Conservation (phyloP, 2,888 invertebrate genomes). For the Parapristionchus giblindavisi region DNA sequence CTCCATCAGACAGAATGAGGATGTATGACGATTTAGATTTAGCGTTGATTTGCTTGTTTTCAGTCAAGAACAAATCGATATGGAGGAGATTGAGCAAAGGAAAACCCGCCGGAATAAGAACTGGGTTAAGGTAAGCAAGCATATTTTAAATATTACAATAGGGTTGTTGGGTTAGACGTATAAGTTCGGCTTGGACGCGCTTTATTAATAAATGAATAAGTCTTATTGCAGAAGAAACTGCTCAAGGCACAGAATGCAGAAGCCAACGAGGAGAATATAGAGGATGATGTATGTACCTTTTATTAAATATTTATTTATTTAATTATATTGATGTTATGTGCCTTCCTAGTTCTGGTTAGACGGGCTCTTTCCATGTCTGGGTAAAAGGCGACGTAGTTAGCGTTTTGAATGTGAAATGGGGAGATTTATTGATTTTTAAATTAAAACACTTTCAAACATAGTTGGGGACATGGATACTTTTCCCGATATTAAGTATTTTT, state of each 20-base stretch:
- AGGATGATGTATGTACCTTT: not conserved
- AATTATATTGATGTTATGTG: too few species aligned
- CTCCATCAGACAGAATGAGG: not conserved
- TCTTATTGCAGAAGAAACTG: slow-evolving; percentile 11
- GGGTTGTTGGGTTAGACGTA: too few species aligned
- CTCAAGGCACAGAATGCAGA: not conserved
- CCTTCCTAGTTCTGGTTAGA: too few species aligned
- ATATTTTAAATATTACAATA: not conserved
- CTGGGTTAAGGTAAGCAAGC: slow-evolving; percentile 36
- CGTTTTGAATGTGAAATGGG: too few species aligned
- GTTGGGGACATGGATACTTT: too few species aligned
- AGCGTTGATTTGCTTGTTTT: not conserved
- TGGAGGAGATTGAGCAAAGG: slow-evolving; percentile 29
- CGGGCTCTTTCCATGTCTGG: too few species aligned
- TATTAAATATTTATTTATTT: too few species aligned
- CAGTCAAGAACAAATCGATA: slow-evolving; percentile 21
- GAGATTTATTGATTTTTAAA: too few species aligned
- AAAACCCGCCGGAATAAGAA: slow-evolving; percentile 27
- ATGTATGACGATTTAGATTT: not conserved
- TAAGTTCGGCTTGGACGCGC: too few species aligned
- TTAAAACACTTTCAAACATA: too few species aligned
- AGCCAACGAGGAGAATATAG: slow-evolving; percentile 12
- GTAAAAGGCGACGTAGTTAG: too few species aligned
- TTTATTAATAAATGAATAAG: not conserved
- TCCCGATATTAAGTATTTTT: too few species aligned